Evolutionary conservation across 2,797 vertebrate species (phyloP), one percentile per base, ranked within the genome.

Genomic region (Spinibarbus caldwelli): DNA sequence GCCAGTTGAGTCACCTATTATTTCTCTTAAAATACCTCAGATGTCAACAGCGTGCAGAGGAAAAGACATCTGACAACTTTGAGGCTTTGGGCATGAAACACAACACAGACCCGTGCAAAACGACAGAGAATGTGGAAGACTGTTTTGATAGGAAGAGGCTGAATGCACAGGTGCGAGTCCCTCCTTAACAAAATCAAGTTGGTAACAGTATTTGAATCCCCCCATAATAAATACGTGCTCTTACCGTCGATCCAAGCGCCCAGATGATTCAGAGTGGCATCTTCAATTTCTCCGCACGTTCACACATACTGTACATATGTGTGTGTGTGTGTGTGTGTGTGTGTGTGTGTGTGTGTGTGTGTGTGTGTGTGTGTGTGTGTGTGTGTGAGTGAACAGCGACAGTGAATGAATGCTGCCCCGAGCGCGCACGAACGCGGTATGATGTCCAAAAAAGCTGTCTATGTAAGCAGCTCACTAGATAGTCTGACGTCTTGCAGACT

Each of bases 261-360:
- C 31, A 71, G 76, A 70, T 54, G 84, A 78, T 68, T 78, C 17
- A 84, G 59, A 78, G 71, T 57, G 72, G 71, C 88, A 85, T 90
- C 75, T 82, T 80, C 66, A 89, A 89, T 88, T 90, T 89, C 89
- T 52, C 73, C 45, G 68, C 80, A 82, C 77, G 73, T 52, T 72
- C 82, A 82, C 85, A 80, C 77, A 82, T 82, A 76, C 41, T 78
- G 77, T 68, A 84, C 68, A 38, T 71, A 72, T 31, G 84, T 84
- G 64, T 47, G 62, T n/a, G n/a, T n/a, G n/a, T n/a, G n/a, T n/a
- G n/a, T n/a, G n/a, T n/a, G n/a, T n/a, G n/a, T n/a, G n/a, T n/a
- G n/a, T n/a, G n/a, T n/a, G n/a, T n/a, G n/a, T n/a, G n/a, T n/a
- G n/a, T n/a, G n/a, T n/a, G n/a, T n/a, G n/a, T n/a, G n/a, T n/a